These are phyloP conservation scores for Danio jaintianensis DNA, from an alignment of 2,797 vertebrate species.

Conservation along the genomic window DNA sequence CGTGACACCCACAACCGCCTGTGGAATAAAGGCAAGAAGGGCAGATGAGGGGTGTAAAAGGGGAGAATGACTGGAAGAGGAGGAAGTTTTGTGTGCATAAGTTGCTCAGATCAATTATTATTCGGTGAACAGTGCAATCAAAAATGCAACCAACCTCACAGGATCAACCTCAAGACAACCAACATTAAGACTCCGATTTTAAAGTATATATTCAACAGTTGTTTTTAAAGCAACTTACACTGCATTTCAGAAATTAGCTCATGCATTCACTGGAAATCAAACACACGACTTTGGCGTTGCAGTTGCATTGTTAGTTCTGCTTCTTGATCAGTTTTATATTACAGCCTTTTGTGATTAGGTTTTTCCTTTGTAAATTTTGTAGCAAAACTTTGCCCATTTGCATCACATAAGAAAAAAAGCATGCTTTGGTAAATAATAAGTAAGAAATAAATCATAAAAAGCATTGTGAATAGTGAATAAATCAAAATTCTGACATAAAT, in stretches of 20 bases:
- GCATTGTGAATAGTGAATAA: no score
- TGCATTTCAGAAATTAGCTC: not conserved
- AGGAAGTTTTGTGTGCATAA: not conserved
- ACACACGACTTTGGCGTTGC: not conserved
- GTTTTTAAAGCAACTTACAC: not conserved
- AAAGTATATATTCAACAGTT: not conserved
- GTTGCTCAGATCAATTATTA: not conserved
- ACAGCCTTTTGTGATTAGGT: no score
- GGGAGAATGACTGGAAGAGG: constrained; percentile 47
- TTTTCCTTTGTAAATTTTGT: not conserved
- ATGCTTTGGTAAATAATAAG: no score
- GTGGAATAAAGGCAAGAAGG: constrained; percentile 44
- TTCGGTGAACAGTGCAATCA: not conserved
- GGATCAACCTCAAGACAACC: not conserved
- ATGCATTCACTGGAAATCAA: not conserved
- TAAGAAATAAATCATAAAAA: no score
- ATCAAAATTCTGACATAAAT: no score
- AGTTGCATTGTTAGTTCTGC: no score
- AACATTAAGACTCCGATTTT: not conserved
- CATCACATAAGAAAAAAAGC: no score
- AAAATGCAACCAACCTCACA: no score
- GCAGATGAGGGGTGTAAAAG: constrained; percentile 26
- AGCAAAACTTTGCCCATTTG: not conserved
- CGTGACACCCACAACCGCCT: constrained; percentile 65
- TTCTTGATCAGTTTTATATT: not conserved